These are phyloP conservation scores for Silvanus unidentatus DNA, from an alignment of 2,888 invertebrate genomes.

Conservation along the genomic window DNA sequence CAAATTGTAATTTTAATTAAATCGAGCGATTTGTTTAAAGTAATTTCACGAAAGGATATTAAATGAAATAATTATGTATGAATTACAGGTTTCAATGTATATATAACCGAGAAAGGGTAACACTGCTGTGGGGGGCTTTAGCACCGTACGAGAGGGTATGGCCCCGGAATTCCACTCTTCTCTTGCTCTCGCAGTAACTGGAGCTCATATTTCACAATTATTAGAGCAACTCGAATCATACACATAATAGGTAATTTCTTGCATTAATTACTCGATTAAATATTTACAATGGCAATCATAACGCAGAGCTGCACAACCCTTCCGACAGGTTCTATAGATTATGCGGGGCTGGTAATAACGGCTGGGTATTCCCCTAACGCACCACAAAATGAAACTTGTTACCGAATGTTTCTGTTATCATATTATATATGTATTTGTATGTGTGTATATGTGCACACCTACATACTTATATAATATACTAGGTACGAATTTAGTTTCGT, in stretches of 20 bases:
- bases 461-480: no score
- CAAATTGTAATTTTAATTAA: constrained; percentile 31
- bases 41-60: constrained; percentile 31
- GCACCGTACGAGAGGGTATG: background rate
- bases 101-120: no score
- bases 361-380: constrained; percentile 40
- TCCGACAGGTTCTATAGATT: constrained; percentile 47
- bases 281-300: constrained; percentile 50
- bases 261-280: constrained; percentile 51
- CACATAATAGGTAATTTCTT: constrained; percentile 51
- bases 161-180: constrained; percentile 3
- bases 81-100: constrained; percentile 13
- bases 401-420: constrained; percentile 22
- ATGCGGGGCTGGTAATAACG: constrained; percentile 42
- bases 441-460: no score
- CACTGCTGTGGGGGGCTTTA: no score
- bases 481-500: no score
- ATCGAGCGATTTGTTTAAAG: constrained; percentile 26
- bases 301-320: constrained; percentile 45
- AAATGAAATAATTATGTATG: constrained; percentile 33
- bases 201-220: constrained; percentile 48
- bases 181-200: constrained; percentile 19
- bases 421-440: background rate
- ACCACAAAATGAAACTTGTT: constrained; percentile 39
- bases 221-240: constrained; percentile 48